phyloP scores from a whole-genome alignment of 1,140 invertebrate genomes.

The Laodelphax striatellus region DNA sequence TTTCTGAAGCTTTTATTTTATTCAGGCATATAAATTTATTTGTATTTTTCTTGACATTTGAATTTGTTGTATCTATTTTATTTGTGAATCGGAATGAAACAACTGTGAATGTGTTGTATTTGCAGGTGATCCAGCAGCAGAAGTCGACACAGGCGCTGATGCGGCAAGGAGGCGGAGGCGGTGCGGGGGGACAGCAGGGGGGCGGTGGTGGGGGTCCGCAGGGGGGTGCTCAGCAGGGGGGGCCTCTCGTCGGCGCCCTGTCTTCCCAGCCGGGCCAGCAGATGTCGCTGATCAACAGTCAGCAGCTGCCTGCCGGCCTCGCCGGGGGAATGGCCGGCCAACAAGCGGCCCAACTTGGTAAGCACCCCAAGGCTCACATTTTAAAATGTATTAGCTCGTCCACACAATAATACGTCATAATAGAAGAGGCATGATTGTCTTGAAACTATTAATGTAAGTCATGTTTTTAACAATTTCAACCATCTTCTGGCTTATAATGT shows the following conservation, averaged over 20 bases:
- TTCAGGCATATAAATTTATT: no score
- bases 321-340: not conserved
- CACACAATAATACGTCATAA: no score
- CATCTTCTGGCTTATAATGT: no score
- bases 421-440: no score
- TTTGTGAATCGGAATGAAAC: not conserved
- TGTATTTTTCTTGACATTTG: no score
- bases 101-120: constrained; percentile 17
- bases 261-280: not conserved
- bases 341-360: constrained; percentile 1
- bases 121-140: constrained; percentile 55
- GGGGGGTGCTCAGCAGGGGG: not conserved
- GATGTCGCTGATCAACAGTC: not conserved
- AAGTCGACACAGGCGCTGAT: constrained; percentile 34
- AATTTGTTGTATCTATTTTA: no score
- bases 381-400: no score
- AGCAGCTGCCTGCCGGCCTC: not conserved
- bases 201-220: not conserved
- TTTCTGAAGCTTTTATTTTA: no score
- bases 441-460: no score
- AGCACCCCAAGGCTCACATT: no score
- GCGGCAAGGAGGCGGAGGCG: constrained; percentile 22
- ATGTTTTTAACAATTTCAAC: no score
- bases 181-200: constrained; percentile 13
- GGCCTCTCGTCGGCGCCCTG: not conserved